Percentiles rank a stretch among this genome's conserved stretches.
Evolutionary conservation across 2,888 invertebrate species (phyloP).

Genomic region (Smittia sp.): DNA sequence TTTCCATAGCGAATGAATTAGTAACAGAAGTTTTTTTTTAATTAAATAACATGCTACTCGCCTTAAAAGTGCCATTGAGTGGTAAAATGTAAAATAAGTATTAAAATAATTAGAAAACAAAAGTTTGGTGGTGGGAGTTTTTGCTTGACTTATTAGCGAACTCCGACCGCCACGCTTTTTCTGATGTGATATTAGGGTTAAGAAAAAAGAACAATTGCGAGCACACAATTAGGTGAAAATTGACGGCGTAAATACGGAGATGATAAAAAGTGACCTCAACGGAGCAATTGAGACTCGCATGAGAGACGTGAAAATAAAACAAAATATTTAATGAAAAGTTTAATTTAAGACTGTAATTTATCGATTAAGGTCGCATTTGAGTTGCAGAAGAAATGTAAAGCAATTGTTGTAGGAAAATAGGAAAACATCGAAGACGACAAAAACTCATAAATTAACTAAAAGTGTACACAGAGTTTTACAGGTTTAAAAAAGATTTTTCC

Average conservation of each 20-base stretch:
- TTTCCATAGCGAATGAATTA: background rate
- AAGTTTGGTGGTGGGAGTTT: too few relatives aligned
- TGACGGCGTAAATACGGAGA: background rate
- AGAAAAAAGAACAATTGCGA: background rate
- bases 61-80: too few relatives aligned
- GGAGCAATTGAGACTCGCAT: background rate
- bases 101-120: too few relatives aligned
- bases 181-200: conserved; percentile 40
- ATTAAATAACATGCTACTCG: conserved; percentile 1
- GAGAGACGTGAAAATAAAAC: too few relatives aligned
- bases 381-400: too few relatives aligned
- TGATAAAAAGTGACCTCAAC: background rate
- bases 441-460: background rate
- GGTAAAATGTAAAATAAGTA: too few relatives aligned
- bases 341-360: conserved; percentile 38
- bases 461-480: too few relatives aligned
- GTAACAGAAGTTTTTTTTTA: background rate
- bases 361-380: conserved; percentile 21
- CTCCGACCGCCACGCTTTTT: too few relatives aligned
- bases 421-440: background rate
- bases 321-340: too few relatives aligned
- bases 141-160: too few relatives aligned
- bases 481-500: too few relatives aligned
- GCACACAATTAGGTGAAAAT: conserved; percentile 15
- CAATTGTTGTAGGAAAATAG: background rate